These are phyloP conservation scores for Colistium nudipinnis DNA, from an alignment of 2,113 vertebrate species.

Conservation along the genomic window DNA sequence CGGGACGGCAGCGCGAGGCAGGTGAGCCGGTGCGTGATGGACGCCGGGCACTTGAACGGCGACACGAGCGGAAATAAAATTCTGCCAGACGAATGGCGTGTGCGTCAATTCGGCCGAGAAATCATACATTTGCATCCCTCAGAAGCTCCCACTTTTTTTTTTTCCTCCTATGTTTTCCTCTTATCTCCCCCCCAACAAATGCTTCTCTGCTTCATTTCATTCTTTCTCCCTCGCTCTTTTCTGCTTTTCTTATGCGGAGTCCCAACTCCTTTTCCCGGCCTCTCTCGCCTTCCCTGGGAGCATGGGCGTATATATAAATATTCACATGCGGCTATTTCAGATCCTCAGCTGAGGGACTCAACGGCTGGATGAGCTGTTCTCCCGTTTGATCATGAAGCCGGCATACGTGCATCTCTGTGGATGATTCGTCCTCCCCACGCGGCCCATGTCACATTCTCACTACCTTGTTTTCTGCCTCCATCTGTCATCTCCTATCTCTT, in stretches of 20 bases:
- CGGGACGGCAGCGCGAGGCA: conserved; percentile 28
- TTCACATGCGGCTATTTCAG: conserved; percentile 77
- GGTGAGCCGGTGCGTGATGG: conserved; percentile 44
- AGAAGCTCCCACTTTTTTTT: neutral
- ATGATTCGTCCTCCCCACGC: conserved; percentile 32
- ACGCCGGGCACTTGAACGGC: conserved; percentile 10
- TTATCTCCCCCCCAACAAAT: conserved; percentile 21
- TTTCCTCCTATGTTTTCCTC: neutral
- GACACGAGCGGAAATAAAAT: conserved; percentile 38
- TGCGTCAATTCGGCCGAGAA: conserved; percentile 30
- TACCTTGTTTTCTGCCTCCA: conserved; percentile 21
- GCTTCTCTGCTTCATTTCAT: conserved; percentile 35
- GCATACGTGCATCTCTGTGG: conserved; percentile 60
- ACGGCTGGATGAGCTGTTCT: conserved; percentile 66
- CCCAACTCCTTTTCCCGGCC: conserved; percentile 70
- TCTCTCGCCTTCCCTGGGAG: conserved; percentile 71
- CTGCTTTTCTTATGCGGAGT: conserved; percentile 62
- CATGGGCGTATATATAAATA: conserved; percentile 75
- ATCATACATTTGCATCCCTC: conserved; percentile 17
- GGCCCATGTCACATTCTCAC: too few relatives aligned
- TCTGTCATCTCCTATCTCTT: conserved; percentile 10
- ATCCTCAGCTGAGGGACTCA: conserved; percentile 72
- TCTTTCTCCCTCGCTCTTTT: conserved; percentile 35
- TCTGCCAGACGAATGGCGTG: conserved; percentile 7
- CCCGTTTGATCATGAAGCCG: conserved; percentile 71